These are phyloP conservation scores for Thermophis baileyi DNA, from an alignment of 2,113 vertebrate species.

Conservation along the genomic window DNA sequence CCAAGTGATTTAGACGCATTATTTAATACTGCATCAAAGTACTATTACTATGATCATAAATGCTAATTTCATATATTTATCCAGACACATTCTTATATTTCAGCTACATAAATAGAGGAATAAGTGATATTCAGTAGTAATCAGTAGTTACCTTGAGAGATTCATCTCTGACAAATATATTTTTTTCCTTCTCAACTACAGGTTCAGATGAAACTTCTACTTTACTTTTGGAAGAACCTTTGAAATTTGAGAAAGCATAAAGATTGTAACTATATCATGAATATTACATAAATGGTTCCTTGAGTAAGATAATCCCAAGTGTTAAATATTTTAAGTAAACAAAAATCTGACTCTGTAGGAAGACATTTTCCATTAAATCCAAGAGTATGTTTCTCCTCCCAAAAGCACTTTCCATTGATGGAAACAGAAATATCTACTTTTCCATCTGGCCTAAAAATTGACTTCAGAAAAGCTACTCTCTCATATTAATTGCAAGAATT, in stretches of 20 bases:
- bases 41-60: neutral
- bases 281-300: neutral
- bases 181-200: constrained; percentile 19
- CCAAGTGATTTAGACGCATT: neutral
- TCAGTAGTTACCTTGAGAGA: constrained; percentile 76
- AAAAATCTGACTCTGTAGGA: neutral
- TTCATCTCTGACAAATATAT: constrained; percentile 66
- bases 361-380: neutral
- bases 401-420: neutral
- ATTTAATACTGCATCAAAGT: neutral
- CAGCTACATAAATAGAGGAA: neutral
- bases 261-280: neutral
- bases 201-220: constrained; percentile 11
- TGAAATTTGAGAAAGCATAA: constrained; percentile 36
- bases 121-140: neutral
- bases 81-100: neutral
- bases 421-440: neutral
- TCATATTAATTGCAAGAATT: neutral
- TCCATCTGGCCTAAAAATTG: neutral
- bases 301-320: neutral
- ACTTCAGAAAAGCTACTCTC: neutral
- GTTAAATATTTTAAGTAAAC: neutral
- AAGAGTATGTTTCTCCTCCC: neutral
- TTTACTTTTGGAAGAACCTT: neutral
- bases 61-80: neutral